Conservation (phyloP, 2,797 vertebrate genomes). For the Hipposideros larvatus region DNA sequence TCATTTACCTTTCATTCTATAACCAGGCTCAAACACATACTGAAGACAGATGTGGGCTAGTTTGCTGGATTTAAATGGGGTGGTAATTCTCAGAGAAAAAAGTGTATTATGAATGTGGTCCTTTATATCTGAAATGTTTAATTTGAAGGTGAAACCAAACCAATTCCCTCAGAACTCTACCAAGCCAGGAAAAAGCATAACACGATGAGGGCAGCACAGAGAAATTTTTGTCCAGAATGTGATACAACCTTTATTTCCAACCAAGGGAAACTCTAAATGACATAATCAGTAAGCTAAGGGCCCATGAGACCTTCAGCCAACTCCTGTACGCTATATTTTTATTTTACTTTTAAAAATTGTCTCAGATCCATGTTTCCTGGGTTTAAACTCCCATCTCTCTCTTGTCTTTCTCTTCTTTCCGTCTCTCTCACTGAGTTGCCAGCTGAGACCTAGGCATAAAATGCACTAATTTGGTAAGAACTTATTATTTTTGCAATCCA, state of each 20-base stretch:
- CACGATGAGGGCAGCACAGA: neutral
- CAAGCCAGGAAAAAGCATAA: neutral
- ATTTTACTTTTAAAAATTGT: neutral
- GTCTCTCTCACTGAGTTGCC: neutral
- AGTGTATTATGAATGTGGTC: neutral
- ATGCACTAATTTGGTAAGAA: neutral
- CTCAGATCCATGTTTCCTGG: neutral
- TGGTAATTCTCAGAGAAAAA: neutral
- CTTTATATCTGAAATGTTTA: neutral
- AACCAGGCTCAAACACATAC: neutral
- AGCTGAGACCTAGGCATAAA: neutral
- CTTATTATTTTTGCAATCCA: neutral
- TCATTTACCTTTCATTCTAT: neutral
- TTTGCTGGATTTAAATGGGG: neutral
- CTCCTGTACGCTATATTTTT: neutral
- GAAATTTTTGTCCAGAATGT: neutral
- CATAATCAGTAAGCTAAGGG: neutral
- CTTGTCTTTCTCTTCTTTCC: neutral
- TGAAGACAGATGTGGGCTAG: neutral
- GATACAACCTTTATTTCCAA: neutral
- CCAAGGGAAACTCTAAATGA: neutral
- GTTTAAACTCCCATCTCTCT: neutral
- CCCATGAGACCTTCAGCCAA: neutral
- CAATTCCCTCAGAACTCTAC: neutral
- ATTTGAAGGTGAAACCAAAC: slow-evolving; percentile 4